Evolutionary conservation across 1,140 invertebrate genomes (phyloP), one percentile per base, ranked within the genome.

Genomic region (Pentalonia nigronervosa): DNA sequence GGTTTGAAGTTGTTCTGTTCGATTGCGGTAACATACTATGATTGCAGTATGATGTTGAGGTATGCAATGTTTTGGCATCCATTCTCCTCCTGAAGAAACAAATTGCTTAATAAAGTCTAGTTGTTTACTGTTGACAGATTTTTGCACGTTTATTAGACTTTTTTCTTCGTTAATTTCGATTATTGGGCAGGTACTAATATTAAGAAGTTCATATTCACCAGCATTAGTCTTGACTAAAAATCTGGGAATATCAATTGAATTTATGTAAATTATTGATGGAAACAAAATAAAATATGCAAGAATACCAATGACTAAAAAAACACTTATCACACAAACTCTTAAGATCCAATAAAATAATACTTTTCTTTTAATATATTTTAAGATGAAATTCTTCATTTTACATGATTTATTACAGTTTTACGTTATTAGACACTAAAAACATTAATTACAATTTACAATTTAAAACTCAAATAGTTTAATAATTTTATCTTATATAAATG

Each of bases 1-100:
- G 92, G 97, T 96, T 34, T 96, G 95, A 20, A 99, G 95, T 95
- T 99, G 98, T 41, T 96, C 95, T 94, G 97, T 95, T 88, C 99
- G 96, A 94, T 99, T 97, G 94, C 99, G 96, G 95, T 98, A 99
- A 9, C 98, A 98, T 67, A 99, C 96, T 94, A 99, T 97, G 36
- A 99, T 97, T 30, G 98, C 98, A 17, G 98, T 97, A 95, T 97
- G 97, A 94, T 97, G 97, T 41, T 96, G 95, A 7, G 98, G 96
- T 93, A 96, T 96, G 95, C 98, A 99, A 41, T 97, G 95, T 25
- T 95, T 95, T 4, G 98, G 98, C 88, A 95, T 95, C 96, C 96
- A 98, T 94, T 96, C 96, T 2, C 98, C 98, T 67, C 97, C 97
- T 76, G 95, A 95, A 89, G 94, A 93, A 41, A 91, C 76, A 94